A percentile compares a stretch with the other conserved stretches of the same genome.
Evolutionary conservation across 2,888 invertebrate species (phyloP).

Genomic region (Agrotis puta): DNA sequence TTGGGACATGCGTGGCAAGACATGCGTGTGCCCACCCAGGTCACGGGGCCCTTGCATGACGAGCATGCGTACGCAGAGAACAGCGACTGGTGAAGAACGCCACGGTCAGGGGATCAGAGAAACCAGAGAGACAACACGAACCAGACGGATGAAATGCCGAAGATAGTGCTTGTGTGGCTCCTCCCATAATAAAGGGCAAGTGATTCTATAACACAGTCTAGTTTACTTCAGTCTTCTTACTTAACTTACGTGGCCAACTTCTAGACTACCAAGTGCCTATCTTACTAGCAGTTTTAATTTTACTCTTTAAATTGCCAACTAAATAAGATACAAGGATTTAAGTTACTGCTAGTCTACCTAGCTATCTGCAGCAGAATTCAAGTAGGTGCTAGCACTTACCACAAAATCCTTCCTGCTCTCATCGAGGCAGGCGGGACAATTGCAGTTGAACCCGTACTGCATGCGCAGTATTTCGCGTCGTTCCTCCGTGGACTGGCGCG

Average conservation of each 20-base stretch:
- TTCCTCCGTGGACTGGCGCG: constrained; percentile 91
- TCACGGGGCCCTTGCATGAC: constrained; percentile 84
- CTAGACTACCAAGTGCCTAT: constrained; percentile 42
- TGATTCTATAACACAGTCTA: constrained; percentile 7
- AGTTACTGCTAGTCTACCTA: constrained; percentile 6
- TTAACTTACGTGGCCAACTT: constrained; percentile 16
- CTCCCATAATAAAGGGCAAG: too few relatives aligned
- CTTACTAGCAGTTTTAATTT: constrained; percentile 5
- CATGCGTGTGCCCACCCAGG: constrained; percentile 69
- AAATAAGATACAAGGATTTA: constrained; percentile 7
- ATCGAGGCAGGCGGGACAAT: constrained; percentile 93
- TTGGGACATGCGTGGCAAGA: constrained; percentile 80
- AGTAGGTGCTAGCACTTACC: constrained; percentile 69
- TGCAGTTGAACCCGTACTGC: constrained; percentile 95
- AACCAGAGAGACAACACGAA: background rate
- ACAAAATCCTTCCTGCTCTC: constrained; percentile 78
- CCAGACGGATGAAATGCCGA: background rate
- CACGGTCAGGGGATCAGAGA: constrained; percentile 32
- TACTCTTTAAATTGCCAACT: constrained; percentile 11
- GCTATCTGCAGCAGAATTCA: constrained; percentile 1
- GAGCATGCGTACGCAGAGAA: constrained; percentile 86
- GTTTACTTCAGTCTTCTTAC: constrained; percentile 1
- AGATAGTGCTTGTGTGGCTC: background rate
- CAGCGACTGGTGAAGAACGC: constrained; percentile 70
- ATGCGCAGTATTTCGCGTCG: constrained; percentile 92